These are phyloP conservation scores for Nematolebias whitei DNA, from an alignment of 2,113 vertebrate species.

Conservation along the genomic window DNA sequence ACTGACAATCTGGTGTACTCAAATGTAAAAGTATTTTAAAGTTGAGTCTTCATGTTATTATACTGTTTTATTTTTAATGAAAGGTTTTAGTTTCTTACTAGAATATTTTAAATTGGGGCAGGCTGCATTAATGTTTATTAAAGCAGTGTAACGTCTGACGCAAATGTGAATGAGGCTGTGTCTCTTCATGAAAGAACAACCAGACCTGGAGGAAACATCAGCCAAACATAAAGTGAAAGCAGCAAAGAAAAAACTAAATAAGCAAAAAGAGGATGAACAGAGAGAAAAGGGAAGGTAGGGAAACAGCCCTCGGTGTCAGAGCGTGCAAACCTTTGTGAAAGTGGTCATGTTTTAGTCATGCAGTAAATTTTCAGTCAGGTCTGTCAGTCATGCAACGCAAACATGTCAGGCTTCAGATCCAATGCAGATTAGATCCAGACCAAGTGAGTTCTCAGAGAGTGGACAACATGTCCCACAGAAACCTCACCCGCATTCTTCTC, in stretches of 20 bases:
- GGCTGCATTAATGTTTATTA: too few species aligned
- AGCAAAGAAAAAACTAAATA: slow-evolving; percentile 15
- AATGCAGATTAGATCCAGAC: slow-evolving; percentile 16
- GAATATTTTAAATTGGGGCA: too few species aligned
- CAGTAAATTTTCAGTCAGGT: slow-evolving; percentile 41
- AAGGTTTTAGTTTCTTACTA: too few species aligned
- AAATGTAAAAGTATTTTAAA: too few species aligned
- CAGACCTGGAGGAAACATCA: slow-evolving; percentile 6
- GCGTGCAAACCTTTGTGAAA: slow-evolving; percentile 39
- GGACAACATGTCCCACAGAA: slow-evolving; percentile 31
- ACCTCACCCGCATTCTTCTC: slow-evolving; percentile 29
- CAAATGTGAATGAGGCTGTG: slow-evolving; percentile 53
- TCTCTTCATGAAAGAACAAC: slow-evolving; percentile 23
- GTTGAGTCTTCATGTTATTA: too few species aligned
- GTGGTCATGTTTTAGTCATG: slow-evolving; percentile 54
- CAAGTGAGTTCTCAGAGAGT: slow-evolving; percentile 8
- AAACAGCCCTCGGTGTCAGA: slow-evolving; percentile 19
- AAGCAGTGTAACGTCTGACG: neutral
- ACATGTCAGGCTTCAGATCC: slow-evolving; percentile 34
- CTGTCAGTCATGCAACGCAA: slow-evolving; percentile 63
- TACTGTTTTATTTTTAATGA: too few species aligned
- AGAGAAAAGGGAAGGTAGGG: neutral
- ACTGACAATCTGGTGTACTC: too few species aligned
- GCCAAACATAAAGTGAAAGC: slow-evolving; percentile 20
- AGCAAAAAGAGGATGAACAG: slow-evolving; percentile 8